These are phyloP conservation scores for Cryptotermes secundus DNA, from an alignment of 1,140 invertebrate genomes.

Conservation along the genomic window DNA sequence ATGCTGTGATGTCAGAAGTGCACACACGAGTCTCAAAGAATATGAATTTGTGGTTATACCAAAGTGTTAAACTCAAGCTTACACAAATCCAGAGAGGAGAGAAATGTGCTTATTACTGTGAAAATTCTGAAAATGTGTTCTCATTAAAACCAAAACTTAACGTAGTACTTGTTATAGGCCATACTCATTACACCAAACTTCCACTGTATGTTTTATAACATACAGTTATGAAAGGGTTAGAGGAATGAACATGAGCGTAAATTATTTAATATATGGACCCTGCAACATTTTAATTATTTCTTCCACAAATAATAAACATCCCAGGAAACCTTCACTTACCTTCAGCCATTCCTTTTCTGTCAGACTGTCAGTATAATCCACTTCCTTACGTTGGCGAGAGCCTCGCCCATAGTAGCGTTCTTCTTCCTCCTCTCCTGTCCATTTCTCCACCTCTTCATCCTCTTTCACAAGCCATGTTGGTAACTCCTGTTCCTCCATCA, in stretches of 20 bases:
- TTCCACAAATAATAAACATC: not conserved
- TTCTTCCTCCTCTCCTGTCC: conserved; percentile 47
- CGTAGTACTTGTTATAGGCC: no score
- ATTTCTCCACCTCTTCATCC: conserved; percentile 54
- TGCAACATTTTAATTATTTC: not conserved
- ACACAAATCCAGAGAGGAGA: no score
- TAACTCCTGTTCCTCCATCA: conserved; percentile 65
- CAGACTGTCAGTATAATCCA: conserved; percentile 66
- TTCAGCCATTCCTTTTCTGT: conserved; percentile 66
- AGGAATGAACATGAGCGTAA: not conserved
- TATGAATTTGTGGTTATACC: no score
- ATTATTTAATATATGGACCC: not conserved
- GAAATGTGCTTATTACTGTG: no score
- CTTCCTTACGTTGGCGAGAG: conserved; percentile 64
- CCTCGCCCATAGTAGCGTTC: conserved; percentile 51
- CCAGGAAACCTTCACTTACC: conserved; percentile 40
- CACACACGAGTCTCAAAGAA: no score
- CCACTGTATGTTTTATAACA: not conserved
- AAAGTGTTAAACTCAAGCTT: no score
- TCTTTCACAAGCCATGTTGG: conserved; percentile 63
- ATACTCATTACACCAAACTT: no score
- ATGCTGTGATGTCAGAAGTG: no score
- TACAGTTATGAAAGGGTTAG: not conserved
- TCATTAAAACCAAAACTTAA: no score
- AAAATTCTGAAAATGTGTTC: no score